Conservation (phyloP, 2,113 vertebrate species). For the Erythrocebus patas region DNA sequence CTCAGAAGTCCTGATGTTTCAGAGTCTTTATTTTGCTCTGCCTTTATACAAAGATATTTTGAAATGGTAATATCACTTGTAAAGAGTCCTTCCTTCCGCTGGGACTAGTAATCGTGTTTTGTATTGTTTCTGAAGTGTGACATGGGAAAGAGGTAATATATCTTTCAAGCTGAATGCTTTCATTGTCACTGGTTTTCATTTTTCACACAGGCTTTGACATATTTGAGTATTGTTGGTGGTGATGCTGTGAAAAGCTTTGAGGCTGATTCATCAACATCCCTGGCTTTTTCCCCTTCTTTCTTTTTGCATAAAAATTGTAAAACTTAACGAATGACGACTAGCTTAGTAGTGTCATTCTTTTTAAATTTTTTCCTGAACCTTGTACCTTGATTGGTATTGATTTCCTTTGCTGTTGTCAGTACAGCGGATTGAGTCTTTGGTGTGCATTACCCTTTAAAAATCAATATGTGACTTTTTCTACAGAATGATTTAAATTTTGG, state of each 20-base stretch:
- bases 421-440: constrained; percentile 35
- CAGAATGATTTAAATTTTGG: constrained; percentile 68
- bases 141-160: neutral
- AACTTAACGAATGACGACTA: constrained; percentile 31
- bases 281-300: neutral
- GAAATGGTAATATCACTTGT: constrained; percentile 59
- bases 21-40: constrained; percentile 43
- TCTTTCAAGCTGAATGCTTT: constrained; percentile 62
- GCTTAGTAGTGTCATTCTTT: constrained; percentile 48
- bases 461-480: constrained; percentile 66
- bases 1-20: constrained; percentile 42
- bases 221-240: constrained; percentile 58
- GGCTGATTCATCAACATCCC: constrained; percentile 1
- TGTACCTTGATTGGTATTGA: constrained; percentile 55
- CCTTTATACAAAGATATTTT: constrained; percentile 62
- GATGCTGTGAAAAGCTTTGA: constrained; percentile 45
- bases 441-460: constrained; percentile 60
- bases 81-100: neutral
- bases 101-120: constrained; percentile 61
- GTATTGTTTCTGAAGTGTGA: constrained; percentile 64
- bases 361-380: constrained; percentile 53
- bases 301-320: constrained; percentile 50
- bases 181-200: constrained; percentile 66
- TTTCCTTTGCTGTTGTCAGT: constrained; percentile 67
- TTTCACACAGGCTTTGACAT: constrained; percentile 63